Evolutionary conservation across 2,797 vertebrate genomes (phyloP).

Genomic region (Tympanoctomys barrerae): DNA sequence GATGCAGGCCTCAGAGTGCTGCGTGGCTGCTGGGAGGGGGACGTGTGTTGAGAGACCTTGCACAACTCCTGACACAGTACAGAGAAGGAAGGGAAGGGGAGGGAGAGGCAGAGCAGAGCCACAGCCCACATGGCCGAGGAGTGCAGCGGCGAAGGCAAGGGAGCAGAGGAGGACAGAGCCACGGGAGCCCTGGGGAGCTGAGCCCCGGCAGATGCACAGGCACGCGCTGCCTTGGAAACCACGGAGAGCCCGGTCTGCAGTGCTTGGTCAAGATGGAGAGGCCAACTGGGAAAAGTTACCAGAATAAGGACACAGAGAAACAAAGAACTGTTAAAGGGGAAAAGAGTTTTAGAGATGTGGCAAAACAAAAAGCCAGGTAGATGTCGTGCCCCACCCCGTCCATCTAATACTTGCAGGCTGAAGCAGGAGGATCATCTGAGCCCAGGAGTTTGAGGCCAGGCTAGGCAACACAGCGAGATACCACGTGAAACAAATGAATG

Average conservation of each 20-base stretch:
- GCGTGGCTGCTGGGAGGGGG: not conserved
- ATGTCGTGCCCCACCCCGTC: rapidly evolving
- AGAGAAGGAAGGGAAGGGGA: not conserved
- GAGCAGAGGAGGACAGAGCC: not conserved
- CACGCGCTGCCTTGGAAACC: not conserved
- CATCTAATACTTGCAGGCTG: not conserved
- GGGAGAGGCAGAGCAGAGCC: not conserved
- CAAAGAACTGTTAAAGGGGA: not conserved
- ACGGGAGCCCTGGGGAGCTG: too few relatives aligned
- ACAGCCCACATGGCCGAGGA: not conserved
- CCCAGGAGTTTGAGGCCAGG: not conserved
- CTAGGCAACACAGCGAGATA: not conserved
- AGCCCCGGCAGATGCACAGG: too few relatives aligned
- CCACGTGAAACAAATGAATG: not conserved
- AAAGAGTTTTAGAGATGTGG: not conserved
- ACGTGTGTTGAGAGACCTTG: not conserved
- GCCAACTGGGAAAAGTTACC: not conserved
- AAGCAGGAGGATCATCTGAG: not conserved
- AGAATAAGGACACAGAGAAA: not conserved
- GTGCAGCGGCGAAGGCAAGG: not conserved
- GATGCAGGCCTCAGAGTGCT: not conserved
- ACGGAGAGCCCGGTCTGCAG: not conserved
- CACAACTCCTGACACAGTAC: not conserved
- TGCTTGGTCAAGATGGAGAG: not conserved
- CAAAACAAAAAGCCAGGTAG: not conserved